Evolutionary conservation across 2,113 vertebrate species (phyloP).

Genomic region (Antidorcas marsupialis): DNA sequence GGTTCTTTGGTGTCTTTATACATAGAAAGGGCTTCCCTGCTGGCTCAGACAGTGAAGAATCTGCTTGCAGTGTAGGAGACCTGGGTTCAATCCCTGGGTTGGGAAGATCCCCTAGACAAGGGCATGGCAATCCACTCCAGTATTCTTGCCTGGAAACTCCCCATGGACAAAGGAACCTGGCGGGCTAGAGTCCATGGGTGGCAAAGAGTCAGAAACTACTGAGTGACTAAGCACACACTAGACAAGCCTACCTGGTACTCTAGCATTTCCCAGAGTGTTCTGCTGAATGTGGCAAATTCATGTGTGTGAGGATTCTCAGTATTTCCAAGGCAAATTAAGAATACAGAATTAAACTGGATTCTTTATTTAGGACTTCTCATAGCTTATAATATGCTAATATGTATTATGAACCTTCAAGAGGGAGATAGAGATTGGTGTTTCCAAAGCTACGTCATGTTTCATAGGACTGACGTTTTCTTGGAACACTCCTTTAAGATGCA

Average conservation of each 20-base stretch:
- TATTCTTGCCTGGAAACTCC: background rate
- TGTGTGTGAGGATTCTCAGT: background rate
- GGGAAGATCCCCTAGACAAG: background rate
- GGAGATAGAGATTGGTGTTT: background rate
- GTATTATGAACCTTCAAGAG: background rate
- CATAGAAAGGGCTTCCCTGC: background rate
- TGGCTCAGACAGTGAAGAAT: background rate
- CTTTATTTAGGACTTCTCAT: background rate
- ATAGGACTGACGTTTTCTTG: background rate
- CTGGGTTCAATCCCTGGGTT: background rate
- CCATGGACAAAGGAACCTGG: background rate
- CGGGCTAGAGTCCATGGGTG: background rate
- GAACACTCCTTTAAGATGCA: background rate
- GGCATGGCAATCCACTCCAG: background rate
- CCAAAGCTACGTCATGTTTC: background rate
- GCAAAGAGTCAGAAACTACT: background rate
- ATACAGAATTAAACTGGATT: background rate
- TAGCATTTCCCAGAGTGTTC: background rate
- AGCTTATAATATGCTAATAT: background rate
- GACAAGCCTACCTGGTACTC: background rate
- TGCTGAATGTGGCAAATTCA: background rate
- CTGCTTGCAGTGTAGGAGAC: background rate
- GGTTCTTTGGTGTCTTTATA: background rate
- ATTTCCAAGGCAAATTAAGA: constrained; percentile 1
- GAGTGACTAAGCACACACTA: background rate